Conservation (phyloP, 2,797 vertebrate genomes). For the Anniella stebbinsi region DNA sequence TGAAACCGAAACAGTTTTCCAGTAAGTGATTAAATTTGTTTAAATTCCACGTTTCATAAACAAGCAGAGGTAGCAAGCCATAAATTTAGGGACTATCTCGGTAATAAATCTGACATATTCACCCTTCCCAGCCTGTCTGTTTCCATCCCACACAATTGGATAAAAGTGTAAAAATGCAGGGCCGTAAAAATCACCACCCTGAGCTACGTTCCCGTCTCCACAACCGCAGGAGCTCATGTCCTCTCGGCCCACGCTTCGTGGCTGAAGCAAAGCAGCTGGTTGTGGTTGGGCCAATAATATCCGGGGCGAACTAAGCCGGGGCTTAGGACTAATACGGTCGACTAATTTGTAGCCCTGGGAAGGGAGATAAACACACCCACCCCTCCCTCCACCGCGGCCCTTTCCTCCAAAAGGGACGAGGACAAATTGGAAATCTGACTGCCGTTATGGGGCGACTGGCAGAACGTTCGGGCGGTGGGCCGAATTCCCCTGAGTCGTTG, state of each 20-base stretch:
- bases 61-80: not conserved
- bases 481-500: not conserved
- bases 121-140: not conserved
- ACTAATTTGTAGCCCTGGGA: not conserved
- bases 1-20: not conserved
- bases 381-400: too few relatives aligned
- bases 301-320: not conserved
- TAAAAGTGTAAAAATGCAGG: not conserved
- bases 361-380: not conserved
- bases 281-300: not conserved
- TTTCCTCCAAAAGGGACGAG: not conserved
- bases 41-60: not conserved
- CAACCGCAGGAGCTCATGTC: conserved; percentile 2
- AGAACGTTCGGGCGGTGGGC: not conserved
- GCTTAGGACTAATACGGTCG: not conserved
- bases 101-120: not conserved
- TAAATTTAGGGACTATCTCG: not conserved
- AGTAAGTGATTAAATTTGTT: not conserved
- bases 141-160: not conserved
- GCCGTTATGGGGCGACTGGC: not conserved
- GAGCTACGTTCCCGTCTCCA: not conserved
- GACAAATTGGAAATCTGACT: not conserved
- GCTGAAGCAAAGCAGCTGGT: conserved; percentile 9
- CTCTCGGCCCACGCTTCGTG: not conserved
- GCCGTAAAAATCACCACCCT: not conserved